Conservation (phyloP, 2,888 invertebrate genomes). For the Hylaea fasciaria region DNA sequence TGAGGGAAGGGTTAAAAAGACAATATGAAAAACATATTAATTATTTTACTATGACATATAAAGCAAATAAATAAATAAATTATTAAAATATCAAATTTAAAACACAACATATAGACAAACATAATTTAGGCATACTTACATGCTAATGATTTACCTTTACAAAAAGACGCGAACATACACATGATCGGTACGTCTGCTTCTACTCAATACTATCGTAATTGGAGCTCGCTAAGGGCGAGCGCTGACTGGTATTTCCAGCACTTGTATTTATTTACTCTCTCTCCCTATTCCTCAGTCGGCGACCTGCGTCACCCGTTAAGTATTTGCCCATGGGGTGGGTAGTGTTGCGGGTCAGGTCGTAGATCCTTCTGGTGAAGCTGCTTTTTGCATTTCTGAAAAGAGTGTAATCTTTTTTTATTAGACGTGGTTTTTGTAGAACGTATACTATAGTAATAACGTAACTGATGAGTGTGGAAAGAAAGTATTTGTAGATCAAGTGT, state of each 20-base stretch:
- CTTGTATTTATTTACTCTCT: conserved; percentile 33
- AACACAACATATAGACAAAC: no score
- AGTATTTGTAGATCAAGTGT: no score
- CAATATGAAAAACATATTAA: no score
- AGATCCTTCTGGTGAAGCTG: conserved; percentile 17
- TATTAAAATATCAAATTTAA: no score
- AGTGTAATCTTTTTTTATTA: not conserved
- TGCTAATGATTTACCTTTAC: not conserved
- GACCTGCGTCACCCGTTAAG: conserved; percentile 41
- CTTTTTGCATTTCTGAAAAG: conserved; percentile 5
- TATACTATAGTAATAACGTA: no score
- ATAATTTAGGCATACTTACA: no score
- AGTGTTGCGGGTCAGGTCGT: conserved; percentile 36
- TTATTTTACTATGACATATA: no score
- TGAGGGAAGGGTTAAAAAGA: no score
- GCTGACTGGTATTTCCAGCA: conserved; percentile 24
- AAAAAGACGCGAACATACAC: no score
- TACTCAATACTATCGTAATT: conserved; percentile 7
- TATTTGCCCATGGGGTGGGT: conserved; percentile 40
- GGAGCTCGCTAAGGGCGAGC: conserved; percentile 4
- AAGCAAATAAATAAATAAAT: no score
- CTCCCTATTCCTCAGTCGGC: conserved; percentile 29
- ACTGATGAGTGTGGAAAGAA: no score
- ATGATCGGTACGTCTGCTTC: not conserved
- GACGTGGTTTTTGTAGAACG: not conserved